Evolutionary conservation across 2,113 vertebrate genomes (phyloP), one percentile per base, ranked within the genome.

Genomic region (Fregata magnificens): DNA sequence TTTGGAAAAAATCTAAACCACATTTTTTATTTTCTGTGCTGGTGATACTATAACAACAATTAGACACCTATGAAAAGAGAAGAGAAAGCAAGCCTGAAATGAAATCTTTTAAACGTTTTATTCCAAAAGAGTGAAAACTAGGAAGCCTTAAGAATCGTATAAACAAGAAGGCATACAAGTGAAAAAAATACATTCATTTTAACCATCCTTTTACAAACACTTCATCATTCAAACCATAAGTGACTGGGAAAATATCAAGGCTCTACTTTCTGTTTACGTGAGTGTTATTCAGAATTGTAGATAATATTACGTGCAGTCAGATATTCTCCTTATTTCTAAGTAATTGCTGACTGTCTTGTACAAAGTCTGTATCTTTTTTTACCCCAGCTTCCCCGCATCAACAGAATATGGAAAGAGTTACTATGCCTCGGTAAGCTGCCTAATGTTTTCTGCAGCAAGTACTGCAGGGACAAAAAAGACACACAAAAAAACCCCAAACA

Each of bases 381-480:
- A 9, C 6, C 25, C 3, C 38, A 70, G 34, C 44, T 97, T 95
- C 80, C 22, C 12, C 55, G 65, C 49, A 86, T 87, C 71, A 97
- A 74, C 78, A 95, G 45, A 95, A 94, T 82, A 85, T 76, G 16
- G 87, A 61, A 95, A 94, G 74, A 87, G 20, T 53, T 81, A 53
- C 42, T 91, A 18, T 82, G 61, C 55, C 86, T 97, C 29, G 3
- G 14, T 77, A 79, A 49, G 55, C 16, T 86, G 16, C 53, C 73
- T 82, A 81, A 81, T 80, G 18, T 90, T 94, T 91, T 79, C 70
- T 81, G 3, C 65, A 81, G 32, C 56, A 70, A 40, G 9, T 89
- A 67, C 47, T 95, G 40, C 49, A 32, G 22, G 25, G 11, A 2
- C 19, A 52, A 40, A 29, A 66, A 62, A 17, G 5, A 9, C 10